Evolutionary conservation across 2,797 vertebrate species (phyloP), one percentile per base, ranked within the genome.

Genomic region (Danio choprae): DNA sequence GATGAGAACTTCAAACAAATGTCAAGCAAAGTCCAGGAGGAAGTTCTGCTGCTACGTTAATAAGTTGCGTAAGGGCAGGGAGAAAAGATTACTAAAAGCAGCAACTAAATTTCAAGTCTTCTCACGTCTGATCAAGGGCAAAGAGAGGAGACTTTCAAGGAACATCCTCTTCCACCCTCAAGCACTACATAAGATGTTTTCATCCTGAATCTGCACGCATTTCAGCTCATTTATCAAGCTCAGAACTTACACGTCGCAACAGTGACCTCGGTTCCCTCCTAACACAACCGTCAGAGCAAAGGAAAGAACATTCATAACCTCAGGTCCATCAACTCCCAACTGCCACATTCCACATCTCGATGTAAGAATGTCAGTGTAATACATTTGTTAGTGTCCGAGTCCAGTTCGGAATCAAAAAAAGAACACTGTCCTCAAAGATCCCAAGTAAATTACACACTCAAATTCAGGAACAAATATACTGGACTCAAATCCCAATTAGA

Each of bases 1-100:
- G 84, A 86, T 51, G 79, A 86, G 29, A 82, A 84, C 89, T 89
- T 91, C 86, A 89, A 92, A 90, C 82, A 89, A 88, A 90, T 88
- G 83, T 87, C 80, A 86, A 70, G 77, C 41, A 51, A 73, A 78
- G 85, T 79, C 64, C 68, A 71, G 56, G 36, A 71, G 71, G 64
- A 77, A 84, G 84, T 85, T 80, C 81, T 78, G 79, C 81, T 78
- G 79, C 72, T 84, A 89, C 86, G 88, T 89, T 46, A 86, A 89
- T 86, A 82, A 83, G 84, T 58, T 79, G 74, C 77, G 76, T 80
- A 85, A 87, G 83, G 85, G 80, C 87, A 84, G 83, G 81, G 70
- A 83, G 83, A 87, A 87, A 44, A 80, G 83, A 87, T 87, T 59
- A 87, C 87, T 88, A 85, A 85, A 82, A 84, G 76, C 79, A 84